Base-by-base conservation (phyloP, 1,140 invertebrate genomes). In the Leptopilina clavipes region DNA sequence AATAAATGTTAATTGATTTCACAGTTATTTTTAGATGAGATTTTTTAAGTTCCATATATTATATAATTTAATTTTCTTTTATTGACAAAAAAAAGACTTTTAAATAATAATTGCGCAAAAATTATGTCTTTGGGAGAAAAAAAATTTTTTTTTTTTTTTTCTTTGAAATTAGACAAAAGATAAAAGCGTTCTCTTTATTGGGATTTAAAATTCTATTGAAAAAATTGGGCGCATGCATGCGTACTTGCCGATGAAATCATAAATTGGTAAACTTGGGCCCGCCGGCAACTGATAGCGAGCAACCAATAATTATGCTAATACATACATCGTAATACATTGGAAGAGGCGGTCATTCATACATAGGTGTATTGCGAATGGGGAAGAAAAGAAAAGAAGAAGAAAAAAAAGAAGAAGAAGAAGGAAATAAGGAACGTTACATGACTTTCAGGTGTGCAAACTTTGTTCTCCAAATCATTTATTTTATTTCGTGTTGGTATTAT, bases 261-360 rank as follows among this genome's bases (percentile, higher is more conserved):
- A 89, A 89, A 89, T 89, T 86, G 87, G 85, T 76, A 82, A 87
- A 88, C 84, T 84, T 81, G 79, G 77, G 83, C 83, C 87, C 87
- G 82, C 87, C 85, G 87, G 87, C 87, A 87, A 31, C 85, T 88
- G 87, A 89, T 88, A 88, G 86, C 82, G 81, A 84, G 79, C 84
- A 89, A 88, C 87, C 86, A 88, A 86, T 89, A 88, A 89, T 89
- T 89, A 89, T 89, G 87, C 84, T 89, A 88, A 89, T 89, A 85
- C 85, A 83, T 84, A 84, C 85, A 85, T 83, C 81, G 86, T 87
- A 88, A 88, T 88, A 83, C 82, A 84, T 84, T 83, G 79, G 82
- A 82, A 83, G 84, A 86, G 83, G 81, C 85, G 83, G 83, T 83
- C 83, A 83, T 83, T 83, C 79, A 71, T 72, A 70, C 59, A 65